Evolutionary conservation across 2,797 vertebrate genomes (phyloP).

Genomic region (Takifugu ocellatus): DNA sequence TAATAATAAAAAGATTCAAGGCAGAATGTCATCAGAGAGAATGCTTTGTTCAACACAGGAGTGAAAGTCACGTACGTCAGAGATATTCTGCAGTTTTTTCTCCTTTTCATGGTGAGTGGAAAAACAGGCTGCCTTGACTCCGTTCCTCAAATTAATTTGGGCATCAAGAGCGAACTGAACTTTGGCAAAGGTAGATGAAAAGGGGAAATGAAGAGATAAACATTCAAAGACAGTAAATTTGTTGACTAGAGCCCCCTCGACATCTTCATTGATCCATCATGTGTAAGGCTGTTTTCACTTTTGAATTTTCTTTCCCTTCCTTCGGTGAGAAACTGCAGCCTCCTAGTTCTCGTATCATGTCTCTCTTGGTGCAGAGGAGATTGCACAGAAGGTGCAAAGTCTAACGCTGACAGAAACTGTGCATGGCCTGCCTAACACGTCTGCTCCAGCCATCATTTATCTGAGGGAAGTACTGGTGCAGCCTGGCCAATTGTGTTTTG

Average conservation of each 20-base stretch:
- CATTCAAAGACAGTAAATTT: no score
- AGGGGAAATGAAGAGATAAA: no score
- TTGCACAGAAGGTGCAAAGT: background rate
- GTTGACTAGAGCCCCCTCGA: background rate
- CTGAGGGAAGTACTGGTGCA: background rate
- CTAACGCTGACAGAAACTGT: background rate
- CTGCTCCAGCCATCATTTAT: slow-evolving; percentile 7
- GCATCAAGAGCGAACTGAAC: background rate
- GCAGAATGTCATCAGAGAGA: slow-evolving; percentile 22
- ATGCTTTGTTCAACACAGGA: slow-evolving; percentile 18
- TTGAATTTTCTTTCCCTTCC: background rate
- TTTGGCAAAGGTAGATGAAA: no score
- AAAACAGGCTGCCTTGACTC: background rate
- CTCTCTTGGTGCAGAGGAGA: background rate
- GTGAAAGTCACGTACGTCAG: slow-evolving; percentile 28
- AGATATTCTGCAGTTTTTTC: slow-evolving; percentile 24
- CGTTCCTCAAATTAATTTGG: no score
- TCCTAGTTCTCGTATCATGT: background rate
- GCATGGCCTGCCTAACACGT: background rate
- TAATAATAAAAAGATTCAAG: slow-evolving; percentile 7
- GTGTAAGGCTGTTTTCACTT: background rate
- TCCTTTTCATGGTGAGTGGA: background rate
- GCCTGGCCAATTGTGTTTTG: slow-evolving; percentile 30
- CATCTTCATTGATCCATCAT: background rate
- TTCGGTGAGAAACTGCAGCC: slow-evolving; percentile 1